Evolutionary conservation across 2,888 invertebrate species (phyloP).

Genomic region (Thereva unica): DNA sequence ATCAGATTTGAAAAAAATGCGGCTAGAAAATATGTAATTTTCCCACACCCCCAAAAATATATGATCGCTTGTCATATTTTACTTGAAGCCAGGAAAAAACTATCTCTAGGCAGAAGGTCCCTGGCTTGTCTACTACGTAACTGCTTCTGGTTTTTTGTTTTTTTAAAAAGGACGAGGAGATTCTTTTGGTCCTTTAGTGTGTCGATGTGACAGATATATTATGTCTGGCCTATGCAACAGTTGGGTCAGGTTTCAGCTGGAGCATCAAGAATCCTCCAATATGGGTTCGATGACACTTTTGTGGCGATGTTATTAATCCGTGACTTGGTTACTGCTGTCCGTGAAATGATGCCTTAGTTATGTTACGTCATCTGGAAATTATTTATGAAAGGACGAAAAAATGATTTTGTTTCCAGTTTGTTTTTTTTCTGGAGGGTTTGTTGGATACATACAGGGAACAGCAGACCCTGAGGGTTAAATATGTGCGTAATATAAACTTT

Average conservation of each 20-base stretch:
- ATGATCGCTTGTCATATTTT: neutral
- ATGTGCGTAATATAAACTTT: too few species aligned
- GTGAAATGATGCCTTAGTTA: conserved; percentile 1
- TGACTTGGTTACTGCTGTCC: conserved; percentile 14
- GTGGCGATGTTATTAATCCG: conserved; percentile 22
- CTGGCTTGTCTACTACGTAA: conserved; percentile 17
- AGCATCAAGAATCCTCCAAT: conserved; percentile 19
- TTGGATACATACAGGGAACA: too few species aligned
- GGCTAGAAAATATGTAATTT: neutral
- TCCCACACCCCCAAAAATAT: conserved; percentile 32
- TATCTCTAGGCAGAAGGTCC: conserved; percentile 20
- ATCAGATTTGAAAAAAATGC: too few species aligned
- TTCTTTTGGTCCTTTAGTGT: conserved; percentile 22
- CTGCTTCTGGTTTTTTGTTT: conserved; percentile 27
- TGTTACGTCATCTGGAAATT: conserved; percentile 16
- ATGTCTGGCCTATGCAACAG: conserved; percentile 32
- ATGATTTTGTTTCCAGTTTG: too few species aligned
- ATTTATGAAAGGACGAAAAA: too few species aligned
- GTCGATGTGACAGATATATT: conserved; percentile 29
- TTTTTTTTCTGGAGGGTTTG: too few species aligned
- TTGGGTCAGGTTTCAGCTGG: conserved; percentile 23
- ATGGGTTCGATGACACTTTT: conserved; percentile 32
- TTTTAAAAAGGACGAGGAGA: conserved; percentile 4
- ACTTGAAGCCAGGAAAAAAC: conserved; percentile 6
- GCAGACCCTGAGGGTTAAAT: too few species aligned